Evolutionary conservation across 2,113 vertebrate species (phyloP).

Genomic region (Atrichornis clamosus): DNA sequence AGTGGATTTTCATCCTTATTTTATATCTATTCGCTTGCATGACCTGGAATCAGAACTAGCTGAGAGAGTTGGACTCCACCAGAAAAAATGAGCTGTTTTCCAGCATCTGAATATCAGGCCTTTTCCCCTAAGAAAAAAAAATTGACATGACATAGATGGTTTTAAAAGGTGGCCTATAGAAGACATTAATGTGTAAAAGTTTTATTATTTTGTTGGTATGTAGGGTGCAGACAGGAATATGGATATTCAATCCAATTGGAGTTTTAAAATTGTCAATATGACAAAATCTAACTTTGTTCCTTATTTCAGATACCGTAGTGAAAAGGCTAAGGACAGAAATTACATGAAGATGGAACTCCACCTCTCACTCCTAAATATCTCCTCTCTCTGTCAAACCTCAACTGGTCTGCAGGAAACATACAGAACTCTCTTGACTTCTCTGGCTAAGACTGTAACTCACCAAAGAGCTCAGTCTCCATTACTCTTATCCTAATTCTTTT

Average conservation of each 20-base stretch:
- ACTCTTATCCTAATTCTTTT: neutral
- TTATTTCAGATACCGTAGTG: neutral
- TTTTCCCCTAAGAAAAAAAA: neutral
- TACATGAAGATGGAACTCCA: neutral
- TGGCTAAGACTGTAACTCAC: neutral
- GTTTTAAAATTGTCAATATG: neutral
- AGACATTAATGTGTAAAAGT: neutral
- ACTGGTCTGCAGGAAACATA: neutral
- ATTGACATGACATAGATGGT: neutral
- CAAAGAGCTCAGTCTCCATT: neutral
- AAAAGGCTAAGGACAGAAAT: neutral
- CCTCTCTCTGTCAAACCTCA: neutral
- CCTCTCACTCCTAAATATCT: neutral
- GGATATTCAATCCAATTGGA: neutral
- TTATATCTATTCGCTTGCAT: neutral
- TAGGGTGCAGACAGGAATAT: neutral
- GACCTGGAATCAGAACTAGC: neutral
- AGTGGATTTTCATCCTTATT: neutral
- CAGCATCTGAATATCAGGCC: neutral
- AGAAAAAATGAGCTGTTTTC: neutral
- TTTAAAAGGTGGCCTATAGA: neutral
- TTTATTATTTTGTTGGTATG: neutral
- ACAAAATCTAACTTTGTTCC: neutral
- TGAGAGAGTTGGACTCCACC: neutral
- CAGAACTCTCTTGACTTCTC: neutral